phyloP scores from a whole-genome alignment of 2,888 invertebrate species.

The Agonopterix heracliana region DNA sequence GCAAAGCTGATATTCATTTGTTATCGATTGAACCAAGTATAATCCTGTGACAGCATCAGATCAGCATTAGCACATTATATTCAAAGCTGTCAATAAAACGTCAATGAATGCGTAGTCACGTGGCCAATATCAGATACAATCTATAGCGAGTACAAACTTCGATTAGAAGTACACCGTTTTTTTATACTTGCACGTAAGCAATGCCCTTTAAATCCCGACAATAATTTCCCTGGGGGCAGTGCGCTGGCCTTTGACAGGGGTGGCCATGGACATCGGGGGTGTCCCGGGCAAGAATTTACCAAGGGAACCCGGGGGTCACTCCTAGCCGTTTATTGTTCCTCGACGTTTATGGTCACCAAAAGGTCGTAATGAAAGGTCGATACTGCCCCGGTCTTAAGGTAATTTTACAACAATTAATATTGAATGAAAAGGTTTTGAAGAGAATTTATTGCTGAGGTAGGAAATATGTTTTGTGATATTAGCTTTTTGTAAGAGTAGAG shows the following conservation, averaged over 20 bases:
- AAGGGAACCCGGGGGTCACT: conserved; percentile 64
- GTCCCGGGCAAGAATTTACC: conserved; percentile 50
- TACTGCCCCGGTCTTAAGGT: conserved; percentile 40
- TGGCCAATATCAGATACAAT: conserved; percentile 52
- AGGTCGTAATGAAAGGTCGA: conserved; percentile 61
- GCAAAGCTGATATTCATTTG: background rate
- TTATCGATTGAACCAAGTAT: background rate
- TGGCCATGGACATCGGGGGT: conserved; percentile 63
- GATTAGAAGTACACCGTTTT: conserved; percentile 62
- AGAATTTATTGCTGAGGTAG: too few species aligned
- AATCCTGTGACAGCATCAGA: too few species aligned
- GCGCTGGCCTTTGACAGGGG: conserved; percentile 70
- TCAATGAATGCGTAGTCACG: conserved; percentile 38
- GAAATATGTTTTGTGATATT: too few species aligned
- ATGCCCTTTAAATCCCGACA: conserved; percentile 76
- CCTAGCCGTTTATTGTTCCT: conserved; percentile 66
- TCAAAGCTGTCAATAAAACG: conserved; percentile 25
- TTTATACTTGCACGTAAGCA: conserved; percentile 66
- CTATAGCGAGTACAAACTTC: conserved; percentile 44
- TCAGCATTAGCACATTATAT: too few species aligned
- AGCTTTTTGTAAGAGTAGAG: too few species aligned
- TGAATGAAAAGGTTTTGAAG: conserved; percentile 7
- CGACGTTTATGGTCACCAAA: conserved; percentile 71
- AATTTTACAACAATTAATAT: conserved; percentile 58
- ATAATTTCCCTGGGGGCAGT: conserved; percentile 72